Percentiles rank a stretch among this genome's conserved stretches.
These are phyloP conservation scores for Epinotia demarniana DNA, from an alignment of 2,888 invertebrate species.

Conservation along the genomic window DNA sequence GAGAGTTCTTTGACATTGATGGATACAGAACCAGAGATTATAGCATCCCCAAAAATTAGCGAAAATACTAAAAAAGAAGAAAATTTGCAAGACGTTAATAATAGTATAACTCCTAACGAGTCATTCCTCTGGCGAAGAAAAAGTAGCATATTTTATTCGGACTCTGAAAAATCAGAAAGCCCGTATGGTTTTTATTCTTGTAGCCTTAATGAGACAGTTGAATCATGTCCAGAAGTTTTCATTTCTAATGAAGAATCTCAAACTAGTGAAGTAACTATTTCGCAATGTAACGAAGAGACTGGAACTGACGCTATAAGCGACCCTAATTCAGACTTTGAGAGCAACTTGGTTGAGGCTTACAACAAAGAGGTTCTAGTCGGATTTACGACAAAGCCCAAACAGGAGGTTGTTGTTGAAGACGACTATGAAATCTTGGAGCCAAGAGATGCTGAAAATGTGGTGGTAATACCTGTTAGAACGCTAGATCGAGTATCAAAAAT, in stretches of 20 bases:
- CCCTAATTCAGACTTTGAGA: constrained; percentile 73
- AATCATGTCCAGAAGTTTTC: constrained; percentile 58
- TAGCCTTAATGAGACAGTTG: constrained; percentile 61
- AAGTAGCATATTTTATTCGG: constrained; percentile 73
- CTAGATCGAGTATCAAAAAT: constrained; percentile 71
- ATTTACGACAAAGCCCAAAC: constrained; percentile 66
- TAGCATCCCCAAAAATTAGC: constrained; percentile 43
- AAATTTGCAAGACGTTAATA: constrained; percentile 63
- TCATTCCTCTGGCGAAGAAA: constrained; percentile 87
- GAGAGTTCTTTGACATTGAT: constrained; percentile 54
- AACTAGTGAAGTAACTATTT: constrained; percentile 54
- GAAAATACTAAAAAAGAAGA: constrained; percentile 52
- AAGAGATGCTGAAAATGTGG: constrained; percentile 64
- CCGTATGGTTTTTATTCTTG: constrained; percentile 70
- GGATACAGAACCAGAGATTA: constrained; percentile 46
- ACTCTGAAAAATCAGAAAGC: constrained; percentile 72
- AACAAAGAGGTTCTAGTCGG: constrained; percentile 75
- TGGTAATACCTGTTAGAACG: constrained; percentile 70
- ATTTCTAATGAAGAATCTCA: constrained; percentile 63
- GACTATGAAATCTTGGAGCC: constrained; percentile 80
- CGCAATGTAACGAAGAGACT: constrained; percentile 54
- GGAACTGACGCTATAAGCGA: constrained; percentile 54
- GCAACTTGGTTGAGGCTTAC: constrained; percentile 76
- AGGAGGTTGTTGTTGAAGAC: constrained; percentile 65
- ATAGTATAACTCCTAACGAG: constrained; percentile 84